Evolutionary conservation across 2,888 invertebrate genomes (phyloP), one percentile per base, ranked within the genome.

Genomic region (Tenthredo distinguenda): DNA sequence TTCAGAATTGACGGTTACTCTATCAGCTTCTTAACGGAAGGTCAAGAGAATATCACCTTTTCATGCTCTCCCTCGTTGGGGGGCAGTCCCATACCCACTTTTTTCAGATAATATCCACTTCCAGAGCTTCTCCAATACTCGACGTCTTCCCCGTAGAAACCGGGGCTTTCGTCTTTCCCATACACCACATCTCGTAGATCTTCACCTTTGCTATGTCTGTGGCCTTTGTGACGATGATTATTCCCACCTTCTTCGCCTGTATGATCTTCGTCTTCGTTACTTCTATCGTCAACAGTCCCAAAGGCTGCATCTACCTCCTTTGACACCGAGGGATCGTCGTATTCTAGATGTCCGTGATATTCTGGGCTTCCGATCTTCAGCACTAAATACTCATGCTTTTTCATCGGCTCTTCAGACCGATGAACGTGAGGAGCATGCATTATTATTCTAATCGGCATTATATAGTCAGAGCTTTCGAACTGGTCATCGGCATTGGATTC

Each of bases 351-450:
- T 9, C 88, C 90, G 71, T 93, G 93, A 85, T 89, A 90, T 50
- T 88, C 86, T 0, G 90, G 87, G 85, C 87, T 87, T 34, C 89
- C 90, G 0, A 88, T 88, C 40, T 90, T 90, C 43, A 93, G 85
- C 9, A 92, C 88, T 15, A 93, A 71, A 79, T 92, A 91, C 40
- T 92, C 91, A 76, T 93, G 89, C 50, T 89, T 90, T 72, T 88
- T 88, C 6, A 87, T 86, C 4, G 87, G n/a, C 68, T 88, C 88
- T 12, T 84, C 86, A 79, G 89, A 88, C n/a, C 86, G 85, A 84
- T 93, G 92, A 37, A 89, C 86, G 85, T 93, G 93, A 1, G 92
- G 93, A 1, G 92, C 91, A 37, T 89, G 90, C 90, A 93, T 90
- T 86, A 93, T 91, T 85, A 93, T 90, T n/a, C 90, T 89, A 47